phyloP scores from a whole-genome alignment of 1,140 invertebrate genomes.

The Drosophila obscura region DNA sequence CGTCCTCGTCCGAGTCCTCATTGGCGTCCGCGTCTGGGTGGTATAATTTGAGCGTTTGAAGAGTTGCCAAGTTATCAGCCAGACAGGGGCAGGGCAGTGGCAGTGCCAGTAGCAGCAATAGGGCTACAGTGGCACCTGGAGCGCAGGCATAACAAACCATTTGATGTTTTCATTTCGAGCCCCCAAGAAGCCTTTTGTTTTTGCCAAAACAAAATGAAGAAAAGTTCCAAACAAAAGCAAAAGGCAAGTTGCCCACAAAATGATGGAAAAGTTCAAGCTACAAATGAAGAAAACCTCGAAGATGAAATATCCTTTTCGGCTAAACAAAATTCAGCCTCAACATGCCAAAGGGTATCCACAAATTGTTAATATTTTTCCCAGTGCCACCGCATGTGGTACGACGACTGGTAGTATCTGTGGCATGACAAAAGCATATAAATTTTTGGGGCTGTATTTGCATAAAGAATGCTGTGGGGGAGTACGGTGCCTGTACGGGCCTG shows the following conservation, averaged over 20 bases:
- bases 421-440: conserved; percentile 80
- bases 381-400: neutral
- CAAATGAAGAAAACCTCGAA: too few species aligned
- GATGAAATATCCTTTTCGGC: too few species aligned
- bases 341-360: too few species aligned
- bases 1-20: conserved; percentile 44
- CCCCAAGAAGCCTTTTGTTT: conserved; percentile 48
- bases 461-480: conserved; percentile 46
- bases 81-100: conserved; percentile 29
- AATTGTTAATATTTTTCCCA: conserved; percentile 26
- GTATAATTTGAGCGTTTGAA: conserved; percentile 71
- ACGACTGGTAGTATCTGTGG: conserved; percentile 27
- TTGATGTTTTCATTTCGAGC: conserved; percentile 77
- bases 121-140: conserved; percentile 55
- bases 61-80: conserved; percentile 78
- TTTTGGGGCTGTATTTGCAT: conserved; percentile 71
- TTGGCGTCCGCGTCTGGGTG: conserved; percentile 46
- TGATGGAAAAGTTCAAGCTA: too few species aligned
- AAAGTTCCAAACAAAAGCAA: neutral
- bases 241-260: neutral
- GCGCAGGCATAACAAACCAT: conserved; percentile 73
- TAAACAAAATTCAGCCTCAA: too few species aligned
- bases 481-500: conserved; percentile 41
- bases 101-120: conserved; percentile 19
- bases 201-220: neutral